phyloP scores from a whole-genome alignment of 1,140 invertebrate genomes.

The Ectropis grisescens region DNA sequence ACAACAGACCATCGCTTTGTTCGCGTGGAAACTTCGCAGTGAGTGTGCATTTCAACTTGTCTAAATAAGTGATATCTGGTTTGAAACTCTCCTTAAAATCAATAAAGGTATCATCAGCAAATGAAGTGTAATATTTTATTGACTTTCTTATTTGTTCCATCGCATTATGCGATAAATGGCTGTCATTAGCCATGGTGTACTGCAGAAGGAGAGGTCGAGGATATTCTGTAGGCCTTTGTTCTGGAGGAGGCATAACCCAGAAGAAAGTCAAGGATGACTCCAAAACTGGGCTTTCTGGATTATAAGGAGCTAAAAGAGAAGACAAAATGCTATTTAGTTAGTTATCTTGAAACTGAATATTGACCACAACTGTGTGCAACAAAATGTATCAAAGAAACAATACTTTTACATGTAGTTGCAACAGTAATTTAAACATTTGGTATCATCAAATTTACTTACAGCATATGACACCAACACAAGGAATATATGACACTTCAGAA shows the following conservation, averaged over 20 bases:
- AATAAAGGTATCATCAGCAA: slow-evolving; percentile 81
- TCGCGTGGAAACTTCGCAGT: slow-evolving; percentile 77
- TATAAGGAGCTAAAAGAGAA: slow-evolving; percentile 84
- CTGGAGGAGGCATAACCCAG: slow-evolving; percentile 95
- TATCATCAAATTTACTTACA: no score
- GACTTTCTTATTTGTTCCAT: slow-evolving; percentile 90
- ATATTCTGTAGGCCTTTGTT: slow-evolving; percentile 91
- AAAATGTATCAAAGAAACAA: slow-evolving; percentile 1
- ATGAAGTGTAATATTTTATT: slow-evolving; percentile 83
- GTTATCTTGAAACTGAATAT: slow-evolving; percentile 4
- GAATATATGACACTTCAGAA: slow-evolving; percentile 90
- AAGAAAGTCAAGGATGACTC: slow-evolving; percentile 89
- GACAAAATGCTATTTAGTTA: no score
- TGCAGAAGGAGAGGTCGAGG: slow-evolving; percentile 91
- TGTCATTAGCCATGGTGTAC: slow-evolving; percentile 87
- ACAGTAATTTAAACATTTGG: neutral
- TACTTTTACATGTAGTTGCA: no score
- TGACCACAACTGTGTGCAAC: no score
- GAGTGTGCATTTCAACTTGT: slow-evolving; percentile 81
- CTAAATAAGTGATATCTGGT: slow-evolving; percentile 81
- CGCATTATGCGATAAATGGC: slow-evolving; percentile 84
- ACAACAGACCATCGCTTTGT: slow-evolving; percentile 74
- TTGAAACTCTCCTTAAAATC: slow-evolving; percentile 83
- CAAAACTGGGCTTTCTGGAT: slow-evolving; percentile 80
- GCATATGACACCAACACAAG: slow-evolving; percentile 93